Percentiles rank a stretch among this genome's conserved stretches.
These are phyloP conservation scores for Graphium colonna DNA, from an alignment of 2,888 invertebrate genomes.

Conservation along the genomic window DNA sequence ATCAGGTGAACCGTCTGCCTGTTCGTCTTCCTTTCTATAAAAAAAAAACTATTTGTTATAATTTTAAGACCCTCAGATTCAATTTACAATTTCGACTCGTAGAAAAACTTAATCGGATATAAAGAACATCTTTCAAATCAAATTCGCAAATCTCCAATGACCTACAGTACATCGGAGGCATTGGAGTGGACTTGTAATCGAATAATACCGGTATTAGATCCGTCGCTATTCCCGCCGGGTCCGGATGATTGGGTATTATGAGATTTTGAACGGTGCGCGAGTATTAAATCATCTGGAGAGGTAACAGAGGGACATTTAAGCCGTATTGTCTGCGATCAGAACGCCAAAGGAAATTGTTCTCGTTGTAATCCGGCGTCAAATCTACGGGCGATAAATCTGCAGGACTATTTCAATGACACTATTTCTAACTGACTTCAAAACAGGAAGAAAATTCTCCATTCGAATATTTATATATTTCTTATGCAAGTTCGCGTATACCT, in stretches of 20 bases:
- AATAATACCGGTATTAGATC: slow-evolving; percentile 37
- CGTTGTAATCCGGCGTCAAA: slow-evolving; percentile 28
- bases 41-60: too few species aligned
- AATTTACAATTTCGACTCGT: slow-evolving; percentile 21
- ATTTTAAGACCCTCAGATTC: too few species aligned
- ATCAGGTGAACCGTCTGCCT: too few species aligned
- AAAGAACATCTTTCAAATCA: slow-evolving; percentile 21
- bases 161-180: slow-evolving; percentile 29
- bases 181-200: slow-evolving; percentile 35
- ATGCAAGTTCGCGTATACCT: too few species aligned
- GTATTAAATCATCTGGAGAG: slow-evolving; percentile 59
- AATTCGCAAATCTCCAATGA: slow-evolving; percentile 33
- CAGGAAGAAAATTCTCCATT: too few species aligned
- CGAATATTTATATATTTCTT: too few species aligned
- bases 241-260: slow-evolving; percentile 73
- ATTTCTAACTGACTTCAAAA: too few species aligned
- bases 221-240: slow-evolving; percentile 41
- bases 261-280: slow-evolving; percentile 52
- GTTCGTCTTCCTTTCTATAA: too few species aligned
- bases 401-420: neutral
- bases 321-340: slow-evolving; percentile 32
- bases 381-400: too few species aligned
- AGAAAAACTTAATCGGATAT: slow-evolving; percentile 17
- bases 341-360: slow-evolving; percentile 37
- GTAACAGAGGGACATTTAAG: slow-evolving; percentile 35